These are phyloP conservation scores for Spermophilus dauricus DNA, from an alignment of 2,113 vertebrate genomes.

Conservation along the genomic window DNA sequence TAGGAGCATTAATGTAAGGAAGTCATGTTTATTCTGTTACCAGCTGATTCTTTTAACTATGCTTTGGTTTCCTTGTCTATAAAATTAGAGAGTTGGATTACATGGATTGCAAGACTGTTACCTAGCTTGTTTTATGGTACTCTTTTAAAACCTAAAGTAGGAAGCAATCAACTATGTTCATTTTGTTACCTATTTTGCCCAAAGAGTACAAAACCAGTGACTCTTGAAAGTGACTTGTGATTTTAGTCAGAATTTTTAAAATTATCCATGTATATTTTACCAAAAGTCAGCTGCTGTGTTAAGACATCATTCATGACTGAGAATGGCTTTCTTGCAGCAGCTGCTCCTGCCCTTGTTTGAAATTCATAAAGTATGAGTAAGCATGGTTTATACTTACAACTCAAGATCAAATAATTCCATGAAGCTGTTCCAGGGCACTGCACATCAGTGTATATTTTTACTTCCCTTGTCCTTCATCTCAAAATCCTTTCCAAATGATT, in stretches of 20 bases:
- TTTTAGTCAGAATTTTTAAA: constrained; percentile 22
- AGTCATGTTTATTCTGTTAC: background rate
- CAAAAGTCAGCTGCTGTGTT: background rate
- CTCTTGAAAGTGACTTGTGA: background rate
- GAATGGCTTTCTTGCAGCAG: background rate
- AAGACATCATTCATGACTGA: background rate
- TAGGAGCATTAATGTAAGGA: background rate
- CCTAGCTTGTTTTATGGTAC: background rate
- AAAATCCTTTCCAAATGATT: constrained; percentile 45
- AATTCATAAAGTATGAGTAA: background rate
- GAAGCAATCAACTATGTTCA: constrained; percentile 9
- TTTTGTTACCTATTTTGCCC: constrained; percentile 1
- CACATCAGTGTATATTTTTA: background rate
- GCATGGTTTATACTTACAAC: background rate
- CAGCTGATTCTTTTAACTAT: background rate
- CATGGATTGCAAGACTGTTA: background rate
- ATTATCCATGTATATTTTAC: constrained; percentile 23
- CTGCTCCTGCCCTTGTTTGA: background rate
- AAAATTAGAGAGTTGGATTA: background rate
- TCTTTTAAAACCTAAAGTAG: constrained; percentile 16
- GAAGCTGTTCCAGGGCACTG: background rate
- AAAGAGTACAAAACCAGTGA: constrained; percentile 35
- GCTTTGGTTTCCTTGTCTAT: background rate
- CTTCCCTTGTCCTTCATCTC: constrained; percentile 52
- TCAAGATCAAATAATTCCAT: background rate